Percentiles rank a stretch among this genome's conserved stretches.
These are phyloP conservation scores for Acanthopleura granulata DNA, from an alignment of 2,888 invertebrate species.

Conservation along the genomic window DNA sequence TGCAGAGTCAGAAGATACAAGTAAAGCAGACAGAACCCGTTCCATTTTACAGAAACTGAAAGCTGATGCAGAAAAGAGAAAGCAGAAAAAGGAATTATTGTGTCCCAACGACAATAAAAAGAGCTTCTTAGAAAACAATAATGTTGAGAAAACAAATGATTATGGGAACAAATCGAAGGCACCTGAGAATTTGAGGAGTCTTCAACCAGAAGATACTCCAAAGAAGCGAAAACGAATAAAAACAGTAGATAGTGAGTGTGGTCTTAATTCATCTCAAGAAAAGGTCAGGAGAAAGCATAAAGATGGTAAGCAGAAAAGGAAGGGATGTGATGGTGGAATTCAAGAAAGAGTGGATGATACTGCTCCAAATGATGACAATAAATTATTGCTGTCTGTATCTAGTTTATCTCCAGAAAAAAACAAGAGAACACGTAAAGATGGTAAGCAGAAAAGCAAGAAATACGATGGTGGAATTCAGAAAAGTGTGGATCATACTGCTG, in stretches of 20 bases:
- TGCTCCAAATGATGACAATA: too few relatives aligned
- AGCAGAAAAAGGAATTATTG: constrained; percentile 13
- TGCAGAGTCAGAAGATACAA: constrained; percentile 25
- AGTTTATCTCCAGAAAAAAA: not conserved
- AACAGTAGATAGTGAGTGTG: not conserved
- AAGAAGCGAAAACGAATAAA: not conserved
- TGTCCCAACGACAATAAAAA: not conserved
- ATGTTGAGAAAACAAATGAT: not conserved
- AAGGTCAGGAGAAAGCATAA: not conserved
- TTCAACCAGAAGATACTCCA: not conserved
- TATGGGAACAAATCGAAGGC: not conserved
- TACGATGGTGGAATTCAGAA: constrained; percentile 14
- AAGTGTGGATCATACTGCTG: not conserved
- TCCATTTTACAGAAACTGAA: constrained; percentile 38
- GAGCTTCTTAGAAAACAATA: not conserved
- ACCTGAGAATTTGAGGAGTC: not conserved
- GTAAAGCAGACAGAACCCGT: constrained; percentile 27
- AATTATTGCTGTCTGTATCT: not conserved
- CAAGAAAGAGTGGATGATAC: too few relatives aligned
- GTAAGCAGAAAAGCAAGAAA: constrained; percentile 29
- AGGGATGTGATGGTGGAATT: constrained; percentile 25
- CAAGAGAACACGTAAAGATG: constrained; percentile 1
- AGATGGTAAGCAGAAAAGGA: constrained; percentile 25
- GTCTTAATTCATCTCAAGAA: not conserved
- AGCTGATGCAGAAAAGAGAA: constrained; percentile 36